These are phyloP conservation scores for Euspilapteryx auroguttella DNA, from an alignment of 2,888 invertebrate species.

Conservation along the genomic window DNA sequence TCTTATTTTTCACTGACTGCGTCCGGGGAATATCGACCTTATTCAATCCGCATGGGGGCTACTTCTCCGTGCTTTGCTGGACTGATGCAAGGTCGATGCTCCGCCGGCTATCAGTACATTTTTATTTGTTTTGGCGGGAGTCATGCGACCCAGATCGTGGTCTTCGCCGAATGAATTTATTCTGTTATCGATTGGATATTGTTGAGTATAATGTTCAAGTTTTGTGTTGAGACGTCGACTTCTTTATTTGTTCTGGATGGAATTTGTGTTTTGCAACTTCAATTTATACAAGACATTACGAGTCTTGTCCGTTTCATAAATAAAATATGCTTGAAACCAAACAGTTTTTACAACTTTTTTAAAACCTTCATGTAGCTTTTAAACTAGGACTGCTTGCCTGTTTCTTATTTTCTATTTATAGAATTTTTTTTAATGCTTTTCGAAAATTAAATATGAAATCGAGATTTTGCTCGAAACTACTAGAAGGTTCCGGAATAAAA, in stretches of 20 bases:
- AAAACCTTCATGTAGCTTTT: no score
- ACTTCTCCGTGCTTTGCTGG: constrained; percentile 13
- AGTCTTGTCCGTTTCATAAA: no score
- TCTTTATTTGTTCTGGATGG: constrained; percentile 11
- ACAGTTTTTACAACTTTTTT: no score
- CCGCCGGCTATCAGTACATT: constrained; percentile 48
- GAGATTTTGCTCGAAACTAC: no score
- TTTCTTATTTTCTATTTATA: no score
- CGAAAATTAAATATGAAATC: no score
- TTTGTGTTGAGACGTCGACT: constrained; percentile 10
- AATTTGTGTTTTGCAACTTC: no score
- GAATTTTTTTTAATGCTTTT: no score
- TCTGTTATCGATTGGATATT: constrained; percentile 53
- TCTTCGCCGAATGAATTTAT: constrained; percentile 50
- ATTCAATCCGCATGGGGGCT: constrained; percentile 14
- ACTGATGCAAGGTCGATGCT: constrained; percentile 34
- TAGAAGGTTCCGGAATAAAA: no score
- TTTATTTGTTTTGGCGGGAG: constrained; percentile 55
- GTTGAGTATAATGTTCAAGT: constrained; percentile 33
- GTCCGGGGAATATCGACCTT: constrained; percentile 21
- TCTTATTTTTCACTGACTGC: constrained; percentile 41
- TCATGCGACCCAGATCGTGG: constrained; percentile 53
- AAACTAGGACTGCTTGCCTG: no score
- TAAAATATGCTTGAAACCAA: no score
- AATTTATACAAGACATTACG: no score